Evolutionary conservation across 2,113 vertebrate species (phyloP).

Genomic region (Cebidichthys violaceus): DNA sequence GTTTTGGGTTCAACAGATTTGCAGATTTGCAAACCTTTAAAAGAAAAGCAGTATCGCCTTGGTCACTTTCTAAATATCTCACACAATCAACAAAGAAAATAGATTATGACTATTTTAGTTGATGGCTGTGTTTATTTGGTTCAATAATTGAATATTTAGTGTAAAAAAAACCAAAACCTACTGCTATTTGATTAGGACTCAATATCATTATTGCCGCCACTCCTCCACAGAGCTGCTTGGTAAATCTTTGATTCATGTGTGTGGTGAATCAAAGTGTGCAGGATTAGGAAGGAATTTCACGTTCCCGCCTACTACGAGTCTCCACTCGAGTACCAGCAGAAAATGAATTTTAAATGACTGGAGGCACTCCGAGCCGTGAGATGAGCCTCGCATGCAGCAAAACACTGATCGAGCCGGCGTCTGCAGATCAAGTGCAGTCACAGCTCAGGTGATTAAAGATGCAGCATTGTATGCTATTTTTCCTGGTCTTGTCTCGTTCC

Average conservation of each 20-base stretch:
- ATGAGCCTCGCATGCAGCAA: constrained; percentile 59
- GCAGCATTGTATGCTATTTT: constrained; percentile 72
- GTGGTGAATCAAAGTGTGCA: constrained; percentile 53
- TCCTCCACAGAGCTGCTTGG: constrained; percentile 20
- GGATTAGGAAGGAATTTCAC: constrained; percentile 47
- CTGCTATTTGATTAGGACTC: constrained; percentile 20
- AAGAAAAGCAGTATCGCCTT: not conserved
- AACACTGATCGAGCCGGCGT: constrained; percentile 75
- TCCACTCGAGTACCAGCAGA: constrained; percentile 46
- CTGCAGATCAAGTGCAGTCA: constrained; percentile 79
- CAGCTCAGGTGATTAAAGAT: constrained; percentile 80
- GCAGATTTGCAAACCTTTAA: not conserved
- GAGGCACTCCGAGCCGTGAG: constrained; percentile 61
- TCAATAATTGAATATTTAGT: constrained; percentile 16
- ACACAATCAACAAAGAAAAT: not conserved
- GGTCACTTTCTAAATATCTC: not conserved
- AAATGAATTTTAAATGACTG: constrained; percentile 75
- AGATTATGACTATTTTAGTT: not conserved
- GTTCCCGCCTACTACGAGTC: constrained; percentile 39
- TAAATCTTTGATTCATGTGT: constrained; percentile 60
- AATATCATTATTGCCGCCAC: constrained; percentile 20
- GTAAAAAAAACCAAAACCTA: constrained; percentile 8
- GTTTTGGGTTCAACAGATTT: not conserved
- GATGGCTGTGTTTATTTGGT: not conserved
- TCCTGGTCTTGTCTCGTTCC: constrained; percentile 64